Conservation (phyloP, 2,797 vertebrate species). For the Gambusia yucatana region DNA sequence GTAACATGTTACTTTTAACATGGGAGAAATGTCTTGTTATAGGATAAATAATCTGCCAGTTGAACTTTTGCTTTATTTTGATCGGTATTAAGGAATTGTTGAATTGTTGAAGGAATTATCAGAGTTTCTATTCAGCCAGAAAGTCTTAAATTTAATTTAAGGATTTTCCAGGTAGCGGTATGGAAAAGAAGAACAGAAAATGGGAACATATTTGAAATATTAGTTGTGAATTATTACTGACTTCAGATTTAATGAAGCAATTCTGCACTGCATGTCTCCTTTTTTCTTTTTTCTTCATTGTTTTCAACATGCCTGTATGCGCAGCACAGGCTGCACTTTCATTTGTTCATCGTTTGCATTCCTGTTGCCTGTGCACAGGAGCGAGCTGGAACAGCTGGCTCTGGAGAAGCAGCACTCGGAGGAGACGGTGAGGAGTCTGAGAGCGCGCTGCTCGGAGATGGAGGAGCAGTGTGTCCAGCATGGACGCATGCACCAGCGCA, state of each 20-base stretch:
- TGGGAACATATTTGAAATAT: neutral
- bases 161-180: neutral
- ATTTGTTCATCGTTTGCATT: neutral
- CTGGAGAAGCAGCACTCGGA: slow-evolving; percentile 86
- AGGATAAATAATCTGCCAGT: neutral
- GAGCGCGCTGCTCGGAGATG: slow-evolving; percentile 86
- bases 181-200: neutral
- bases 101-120: neutral
- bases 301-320: neutral
- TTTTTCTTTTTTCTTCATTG: no score
- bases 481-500: slow-evolving; percentile 89
- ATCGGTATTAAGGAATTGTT: no score
- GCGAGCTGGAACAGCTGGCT: slow-evolving; percentile 85
- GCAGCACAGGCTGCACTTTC: neutral
- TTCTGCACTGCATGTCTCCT: neutral
- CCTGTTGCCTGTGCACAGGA: slow-evolving; percentile 68
- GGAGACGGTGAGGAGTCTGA: slow-evolving; percentile 84
- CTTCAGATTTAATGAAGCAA: neutral
- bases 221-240: neutral
- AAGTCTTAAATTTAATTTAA: neutral
- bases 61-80: no score
- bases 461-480: slow-evolving; percentile 93
- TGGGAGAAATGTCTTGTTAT: no score
- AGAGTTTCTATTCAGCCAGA: neutral
- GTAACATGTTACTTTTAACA: no score